Base-by-base conservation (phyloP, 2,888 invertebrate species). In the Quadriops clusia region DNA sequence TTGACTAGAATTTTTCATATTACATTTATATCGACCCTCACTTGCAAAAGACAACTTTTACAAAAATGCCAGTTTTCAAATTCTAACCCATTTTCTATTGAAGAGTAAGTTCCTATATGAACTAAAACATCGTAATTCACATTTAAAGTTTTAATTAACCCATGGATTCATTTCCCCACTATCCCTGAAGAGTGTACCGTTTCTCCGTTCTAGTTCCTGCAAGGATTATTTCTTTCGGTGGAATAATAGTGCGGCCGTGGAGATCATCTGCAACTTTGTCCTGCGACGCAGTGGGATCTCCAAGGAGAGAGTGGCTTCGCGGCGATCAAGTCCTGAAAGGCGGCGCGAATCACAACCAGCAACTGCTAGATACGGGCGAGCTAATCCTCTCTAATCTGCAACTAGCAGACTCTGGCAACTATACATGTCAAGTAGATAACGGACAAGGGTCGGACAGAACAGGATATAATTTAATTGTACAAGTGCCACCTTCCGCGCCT, bases 401-500 rank as follows among this genome's bases (percentile, higher is more conserved):
- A 50, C 60, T 71, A 4, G 61, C 68, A 1, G 77, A 80, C 49
- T 65, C 71, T 2, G 77, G 74, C 18, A 81, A 81, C 54, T 81
- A 79, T 47, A 77, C 77, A 4, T 81, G 80, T 45, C 74, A 74
- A 47, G 70, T 70, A 17, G 77, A 78, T 46, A 80, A 80, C 45
- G 70, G 71, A 12, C 68, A 75, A 32, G 78, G 79, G 12, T 70
- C 72, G 13, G 78, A 81, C 53, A 65, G 71, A 24, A 63, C 77
- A 3, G 68, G 71, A 1, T 76, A 76, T 49, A 63, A 65, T 29
- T 59, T 79, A n/a, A 61, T 73, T 12, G 76, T 80, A 1, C 77
- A 79, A 65, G 82, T 81, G 25, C 79, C 82, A 6, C 84, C 84
- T 1, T 67, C 70, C 17, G 73, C 82, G 1, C 84, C 85, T 0